Evolutionary conservation across 2,113 vertebrate species (phyloP), one percentile per base, ranked within the genome.

Genomic region (Furnarius figulus): DNA sequence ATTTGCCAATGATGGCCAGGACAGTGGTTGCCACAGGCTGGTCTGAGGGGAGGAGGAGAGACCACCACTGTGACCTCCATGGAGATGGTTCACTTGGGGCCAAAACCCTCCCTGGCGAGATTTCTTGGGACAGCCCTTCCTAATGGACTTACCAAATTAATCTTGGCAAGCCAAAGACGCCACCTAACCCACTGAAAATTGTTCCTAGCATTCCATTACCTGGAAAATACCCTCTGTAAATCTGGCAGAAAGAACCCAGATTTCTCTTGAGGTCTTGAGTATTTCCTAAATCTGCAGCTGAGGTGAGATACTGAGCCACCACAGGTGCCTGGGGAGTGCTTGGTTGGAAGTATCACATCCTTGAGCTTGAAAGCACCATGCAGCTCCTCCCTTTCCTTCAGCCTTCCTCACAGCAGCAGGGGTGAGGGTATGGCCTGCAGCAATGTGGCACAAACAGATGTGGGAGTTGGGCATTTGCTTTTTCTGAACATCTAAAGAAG

Each of bases 1-100:
- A 97, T 92, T 99, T 99, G 56, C 98, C 98, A 0, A 97, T 66
- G 56, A 98, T 83, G 3, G 98, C 98, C 72, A 99, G 74, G 59
- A 96, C n/a, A 0, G 98, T 98, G 90, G 85, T 89, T 5, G 31
- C 96, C 12, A 97, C 8, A 0, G 98, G 93, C 62, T 97, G 94
- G 19, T 96, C 98, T 99, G 95, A 46, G 31, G 46, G 31, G 8
- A 88, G 30, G n/a, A 81, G 24, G 84, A 67, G 27, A 55, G 5
- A 77, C 2, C 1, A 1, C 3, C 2, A 1, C 19, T 72, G 39
- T 55, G 23, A 85, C 27, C n/a, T 82, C 28, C 14, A 5, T 10
- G 9, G 33, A 16, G 1, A 58, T 59, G 25, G 10, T 50, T 89
- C 49, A 12, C 3, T 21, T 25, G 30, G 27, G 12, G 22, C 2